Evolutionary conservation across 2,888 invertebrate genomes (phyloP), one percentile per base, ranked within the genome.

Genomic region (Perizoma affinitatum): DNA sequence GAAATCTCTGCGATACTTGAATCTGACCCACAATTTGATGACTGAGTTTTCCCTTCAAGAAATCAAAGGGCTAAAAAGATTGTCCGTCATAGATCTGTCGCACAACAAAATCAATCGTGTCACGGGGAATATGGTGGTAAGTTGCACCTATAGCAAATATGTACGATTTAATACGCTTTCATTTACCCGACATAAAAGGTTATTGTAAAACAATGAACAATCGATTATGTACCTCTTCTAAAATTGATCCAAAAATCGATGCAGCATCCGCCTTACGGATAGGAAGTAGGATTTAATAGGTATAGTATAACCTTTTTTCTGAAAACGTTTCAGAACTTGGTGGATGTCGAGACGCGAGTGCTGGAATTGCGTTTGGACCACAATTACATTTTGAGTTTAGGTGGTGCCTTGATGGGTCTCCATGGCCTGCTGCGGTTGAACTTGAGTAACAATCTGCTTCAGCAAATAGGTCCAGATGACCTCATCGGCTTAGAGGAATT

Each of bases 41-140:
- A 92, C 93, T 0, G 96, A 96, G 75, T 97, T 97, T 86, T 96
- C 96, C 0, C 93, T 97, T 75, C 95, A 95, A 80, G 96, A 97
- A 82, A 94, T 97, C 48, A 95, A 95, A 59, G 96, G 96, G 0
- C 84, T 97, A 61, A 94, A 94, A 67, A 93, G 94, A 66, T 86
- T 97, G n/a, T 94, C 94, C 50, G 93, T 94, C 10, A 93, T 97
- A 57, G 97, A 97, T 85, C 88, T 97, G 34, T 96, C 96, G 4
- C 93, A 95, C 78, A 97, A 97, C 81, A 94, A 93, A 79, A 96
- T 97, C 57, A 93, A 89, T 52, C 94, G 93, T 48, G 83, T 96
- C 40, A 93, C 93, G 9, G 95, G 95, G 48, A 93, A 94, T 61
- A 94, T 95, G 78, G 94, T 95, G 81, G 95, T 95, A 87, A 89